Conservation (phyloP, 2,888 invertebrate species). For the Orthonychiurus folsomi region DNA sequence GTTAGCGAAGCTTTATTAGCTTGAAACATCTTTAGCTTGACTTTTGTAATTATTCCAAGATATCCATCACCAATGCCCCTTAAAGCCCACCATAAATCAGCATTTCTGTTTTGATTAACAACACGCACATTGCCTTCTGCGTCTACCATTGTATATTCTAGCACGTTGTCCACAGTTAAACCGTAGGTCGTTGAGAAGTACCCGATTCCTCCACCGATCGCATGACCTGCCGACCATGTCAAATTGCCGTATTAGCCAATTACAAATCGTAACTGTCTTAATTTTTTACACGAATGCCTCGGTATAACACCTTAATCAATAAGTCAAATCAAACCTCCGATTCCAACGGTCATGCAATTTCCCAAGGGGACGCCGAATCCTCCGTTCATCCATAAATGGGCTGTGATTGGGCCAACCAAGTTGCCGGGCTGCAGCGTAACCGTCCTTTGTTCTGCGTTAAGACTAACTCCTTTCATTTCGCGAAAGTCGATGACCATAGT, state of each 20-base stretch:
- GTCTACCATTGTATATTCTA: neutral
- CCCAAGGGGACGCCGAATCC: neutral
- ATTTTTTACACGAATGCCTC: too few relatives aligned
- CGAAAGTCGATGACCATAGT: neutral
- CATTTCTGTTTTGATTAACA: neutral
- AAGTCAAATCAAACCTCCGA: too few relatives aligned
- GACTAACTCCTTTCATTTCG: neutral
- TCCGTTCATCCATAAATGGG: slow-evolving; percentile 6
- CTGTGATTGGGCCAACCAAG: slow-evolving; percentile 8
- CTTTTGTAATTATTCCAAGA: neutral
- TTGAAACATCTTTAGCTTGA: neutral
- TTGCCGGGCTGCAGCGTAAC: slow-evolving; percentile 2
- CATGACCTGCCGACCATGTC: too few relatives aligned
- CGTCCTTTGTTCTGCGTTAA: neutral
- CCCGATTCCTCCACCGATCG: neutral
- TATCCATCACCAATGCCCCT: neutral
- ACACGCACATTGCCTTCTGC: neutral
- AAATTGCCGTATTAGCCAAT: too few relatives aligned
- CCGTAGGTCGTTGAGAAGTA: neutral
- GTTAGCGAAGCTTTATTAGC: neutral
- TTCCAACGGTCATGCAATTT: neutral
- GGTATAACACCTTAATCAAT: too few relatives aligned
- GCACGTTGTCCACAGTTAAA: slow-evolving; percentile 1
- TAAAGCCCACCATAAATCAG: slow-evolving; percentile 1
- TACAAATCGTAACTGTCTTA: too few relatives aligned